A percentile compares a stretch with the other conserved stretches of the same genome.
These are phyloP conservation scores for Malurus cyaneus DNA, from an alignment of 2,113 vertebrate species.

Conservation along the genomic window DNA sequence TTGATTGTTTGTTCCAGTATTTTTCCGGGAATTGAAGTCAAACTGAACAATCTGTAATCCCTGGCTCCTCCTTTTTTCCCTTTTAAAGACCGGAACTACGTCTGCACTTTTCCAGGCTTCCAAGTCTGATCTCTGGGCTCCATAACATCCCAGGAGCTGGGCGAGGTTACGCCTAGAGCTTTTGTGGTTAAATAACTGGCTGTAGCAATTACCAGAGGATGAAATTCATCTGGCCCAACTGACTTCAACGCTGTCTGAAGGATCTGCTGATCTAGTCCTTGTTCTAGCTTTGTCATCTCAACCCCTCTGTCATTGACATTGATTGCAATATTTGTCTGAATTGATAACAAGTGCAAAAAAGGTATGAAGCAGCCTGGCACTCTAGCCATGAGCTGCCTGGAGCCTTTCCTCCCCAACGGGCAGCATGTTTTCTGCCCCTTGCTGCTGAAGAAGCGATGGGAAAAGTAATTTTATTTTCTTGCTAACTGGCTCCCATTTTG, in stretches of 20 bases:
- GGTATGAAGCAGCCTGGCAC: background rate
- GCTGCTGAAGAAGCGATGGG: background rate
- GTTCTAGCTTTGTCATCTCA: background rate
- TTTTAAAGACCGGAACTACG: conserved; percentile 54
- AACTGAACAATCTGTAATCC: conserved; percentile 52
- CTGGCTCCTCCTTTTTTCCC: conserved; percentile 61
- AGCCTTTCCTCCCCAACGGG: background rate
- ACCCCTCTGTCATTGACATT: background rate
- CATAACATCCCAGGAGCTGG: background rate
- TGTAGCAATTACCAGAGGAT: background rate
- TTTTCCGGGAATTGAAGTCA: conserved; percentile 67
- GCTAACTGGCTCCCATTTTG: background rate
- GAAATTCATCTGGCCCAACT: background rate
- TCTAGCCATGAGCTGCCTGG: background rate
- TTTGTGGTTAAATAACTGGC: background rate
- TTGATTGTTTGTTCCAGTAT: conserved; percentile 61
- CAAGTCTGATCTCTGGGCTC: background rate
- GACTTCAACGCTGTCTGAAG: background rate
- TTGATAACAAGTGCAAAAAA: background rate
- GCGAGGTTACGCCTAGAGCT: background rate
- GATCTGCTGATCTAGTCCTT: background rate
- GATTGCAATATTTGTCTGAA: background rate
- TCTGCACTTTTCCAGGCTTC: conserved; percentile 41
- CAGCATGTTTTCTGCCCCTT: fast-evolving
- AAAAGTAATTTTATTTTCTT: background rate